Percentiles rank a stretch among this genome's conserved stretches.
These are phyloP conservation scores for Halesus radiatus DNA, from an alignment of 1,140 invertebrate species.

Conservation along the genomic window DNA sequence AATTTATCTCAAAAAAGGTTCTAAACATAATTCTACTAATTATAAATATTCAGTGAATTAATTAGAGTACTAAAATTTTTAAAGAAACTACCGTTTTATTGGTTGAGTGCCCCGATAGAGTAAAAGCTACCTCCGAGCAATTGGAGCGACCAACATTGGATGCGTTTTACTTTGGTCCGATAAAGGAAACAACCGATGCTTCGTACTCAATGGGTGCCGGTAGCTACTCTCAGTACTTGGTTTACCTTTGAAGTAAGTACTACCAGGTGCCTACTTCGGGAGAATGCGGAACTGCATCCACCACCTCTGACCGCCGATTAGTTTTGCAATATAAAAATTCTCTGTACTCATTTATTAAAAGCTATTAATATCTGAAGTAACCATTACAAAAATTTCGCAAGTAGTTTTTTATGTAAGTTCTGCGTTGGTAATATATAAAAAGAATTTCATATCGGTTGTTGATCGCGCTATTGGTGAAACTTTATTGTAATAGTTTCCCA, in stretches of 20 bases:
- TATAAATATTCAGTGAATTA: too few species aligned
- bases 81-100: neutral
- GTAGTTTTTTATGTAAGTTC: too few species aligned
- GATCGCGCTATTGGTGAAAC: too few species aligned
- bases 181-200: conserved; percentile 1
- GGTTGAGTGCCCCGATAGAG: neutral
- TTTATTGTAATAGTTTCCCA: too few species aligned
- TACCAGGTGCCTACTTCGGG: neutral
- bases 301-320: conserved; percentile 14
- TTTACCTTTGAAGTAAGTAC: too few species aligned
- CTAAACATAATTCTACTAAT: too few species aligned
- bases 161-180: conserved; percentile 17
- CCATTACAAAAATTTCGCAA: too few species aligned
- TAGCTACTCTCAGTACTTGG: neutral
- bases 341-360: neutral
- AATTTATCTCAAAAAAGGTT: too few species aligned
- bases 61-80: too few species aligned
- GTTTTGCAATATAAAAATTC: neutral
- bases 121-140: neutral
- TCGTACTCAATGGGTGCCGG: neutral
- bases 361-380: too few species aligned
- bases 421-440: too few species aligned
- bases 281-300: conserved; percentile 26
- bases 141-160: neutral
- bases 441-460: too few species aligned